These are phyloP conservation scores for Hesperophylax magnus DNA, from an alignment of 1,140 invertebrate species.

Conservation along the genomic window DNA sequence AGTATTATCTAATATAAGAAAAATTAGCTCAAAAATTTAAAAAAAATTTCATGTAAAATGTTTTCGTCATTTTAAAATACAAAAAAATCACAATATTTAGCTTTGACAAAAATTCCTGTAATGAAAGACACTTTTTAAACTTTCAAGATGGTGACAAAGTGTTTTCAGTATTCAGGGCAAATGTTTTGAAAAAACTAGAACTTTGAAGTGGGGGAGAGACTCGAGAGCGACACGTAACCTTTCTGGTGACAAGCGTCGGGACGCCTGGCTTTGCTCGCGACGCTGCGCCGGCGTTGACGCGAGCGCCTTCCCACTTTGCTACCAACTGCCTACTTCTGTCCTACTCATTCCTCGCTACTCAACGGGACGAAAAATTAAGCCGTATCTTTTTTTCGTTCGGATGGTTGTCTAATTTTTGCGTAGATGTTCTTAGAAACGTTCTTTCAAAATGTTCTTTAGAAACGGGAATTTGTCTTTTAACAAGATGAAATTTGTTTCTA, in stretches of 20 bases:
- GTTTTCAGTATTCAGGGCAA: conserved; percentile 18
- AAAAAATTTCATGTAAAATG: too few species aligned
- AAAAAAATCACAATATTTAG: too few species aligned
- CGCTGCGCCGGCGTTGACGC: background rate
- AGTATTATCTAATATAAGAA: too few species aligned
- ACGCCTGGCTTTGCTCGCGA: conserved; percentile 27
- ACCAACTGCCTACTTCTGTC: background rate
- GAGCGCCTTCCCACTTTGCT: background rate
- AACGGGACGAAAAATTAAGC: conserved; percentile 3
- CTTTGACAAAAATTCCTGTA: background rate
- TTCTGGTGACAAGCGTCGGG: conserved; percentile 32
- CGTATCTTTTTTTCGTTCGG: background rate
- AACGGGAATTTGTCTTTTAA: too few species aligned
- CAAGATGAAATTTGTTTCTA: too few species aligned
- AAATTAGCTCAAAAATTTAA: too few species aligned
- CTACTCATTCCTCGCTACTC: background rate
- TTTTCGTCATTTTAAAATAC: too few species aligned
- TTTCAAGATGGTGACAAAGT: too few species aligned
- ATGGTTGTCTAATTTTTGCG: too few species aligned
- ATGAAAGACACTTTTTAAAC: background rate
- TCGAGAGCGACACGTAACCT: conserved; percentile 31
- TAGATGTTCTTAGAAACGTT: too few species aligned
- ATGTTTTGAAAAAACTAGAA: conserved; percentile 23
- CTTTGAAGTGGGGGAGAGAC: conserved; percentile 30
- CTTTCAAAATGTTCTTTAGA: too few species aligned